Base-by-base conservation (phyloP, 2,797 vertebrate genomes). In the Diplodus puntazzo region DNA sequence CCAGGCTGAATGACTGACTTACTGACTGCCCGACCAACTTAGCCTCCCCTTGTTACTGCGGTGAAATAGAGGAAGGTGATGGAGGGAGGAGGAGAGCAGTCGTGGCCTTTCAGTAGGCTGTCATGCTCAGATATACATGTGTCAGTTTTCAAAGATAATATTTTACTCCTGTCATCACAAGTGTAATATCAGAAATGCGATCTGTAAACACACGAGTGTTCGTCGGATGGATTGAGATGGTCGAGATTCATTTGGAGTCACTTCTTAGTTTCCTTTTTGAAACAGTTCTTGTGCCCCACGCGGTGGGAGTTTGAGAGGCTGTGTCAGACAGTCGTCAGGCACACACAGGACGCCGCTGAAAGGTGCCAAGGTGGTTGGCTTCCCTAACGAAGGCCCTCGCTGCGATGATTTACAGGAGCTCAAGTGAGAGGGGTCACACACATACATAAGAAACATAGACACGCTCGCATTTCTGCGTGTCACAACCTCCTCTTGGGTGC, bases 391-490 rank as follows among this genome's bases (percentile, higher is more conserved):
- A 85, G 77, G 87, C 62, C 54, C 83, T 85, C 39, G 62, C 81
- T 82, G 69, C 90, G 93, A 93, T 92, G 91, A 94, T 93, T 93
- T 91, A 79, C 84, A 85, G 79, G 55, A 87, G 90, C 91, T 88
- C 74, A 58, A 89, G 82, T 81, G 76, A 86, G 81, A 85, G 86
- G 84, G 88, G 87, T 89, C 91, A 81, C 70, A 80, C 69, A 75
- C 45, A 76, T 54, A 77, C 25, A 59, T 3, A 53, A 43, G 48
- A 69, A 34, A 66, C 76, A 76, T n/a, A 84, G 60, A 81, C 81
- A 68, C 69, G 70, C 73, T 75, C 14, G 23, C 75, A 43, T 73
- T 88, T 82, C 79, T 86, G 57, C 21, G 52, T 86, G 87, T 91
- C 89, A 88, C 81, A 84, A 77, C 88, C 82, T 92, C 84, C 83